Evolutionary conservation across 2,888 invertebrate species (phyloP).

Genomic region (Amiota mariae): DNA sequence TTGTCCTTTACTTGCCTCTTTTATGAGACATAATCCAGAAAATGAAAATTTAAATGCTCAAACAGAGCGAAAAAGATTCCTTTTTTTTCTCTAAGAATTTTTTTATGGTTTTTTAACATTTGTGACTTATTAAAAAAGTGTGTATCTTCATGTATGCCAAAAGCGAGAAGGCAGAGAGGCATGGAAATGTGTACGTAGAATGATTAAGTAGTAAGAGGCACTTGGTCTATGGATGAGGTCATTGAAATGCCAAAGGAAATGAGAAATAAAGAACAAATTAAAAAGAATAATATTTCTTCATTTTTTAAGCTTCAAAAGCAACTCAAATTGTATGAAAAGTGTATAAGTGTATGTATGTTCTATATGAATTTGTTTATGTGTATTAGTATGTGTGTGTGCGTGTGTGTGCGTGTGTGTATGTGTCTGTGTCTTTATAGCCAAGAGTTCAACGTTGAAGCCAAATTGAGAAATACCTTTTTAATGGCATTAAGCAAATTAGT

Average conservation of each 20-base stretch:
- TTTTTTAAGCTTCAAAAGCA: too few relatives aligned
- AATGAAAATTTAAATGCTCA: slow-evolving; percentile 20
- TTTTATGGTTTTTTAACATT: slow-evolving; percentile 14
- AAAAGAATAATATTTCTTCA: background rate
- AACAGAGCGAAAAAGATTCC: background rate
- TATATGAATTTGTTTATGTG: background rate
- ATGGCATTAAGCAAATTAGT: slow-evolving; percentile 28
- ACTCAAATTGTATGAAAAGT: too few relatives aligned
- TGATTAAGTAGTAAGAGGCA: background rate
- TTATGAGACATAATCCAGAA: slow-evolving; percentile 11
- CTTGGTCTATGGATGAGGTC: background rate
- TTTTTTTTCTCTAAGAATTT: background rate
- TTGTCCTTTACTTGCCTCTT: background rate
- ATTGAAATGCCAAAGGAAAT: background rate
- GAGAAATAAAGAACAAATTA: background rate
- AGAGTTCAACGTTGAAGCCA: background rate
- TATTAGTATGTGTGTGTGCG: background rate
- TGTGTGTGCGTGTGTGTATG: background rate
- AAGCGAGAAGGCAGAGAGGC: background rate
- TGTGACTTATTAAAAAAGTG: slow-evolving; percentile 20
- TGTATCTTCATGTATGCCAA: background rate
- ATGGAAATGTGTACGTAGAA: background rate
- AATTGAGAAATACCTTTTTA: slow-evolving; percentile 25
- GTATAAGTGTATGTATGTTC: too few relatives aligned
- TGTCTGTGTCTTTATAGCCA: background rate